Evolutionary conservation across 2,888 invertebrate species (phyloP).

Genomic region (Carterocephalus palaemon): DNA sequence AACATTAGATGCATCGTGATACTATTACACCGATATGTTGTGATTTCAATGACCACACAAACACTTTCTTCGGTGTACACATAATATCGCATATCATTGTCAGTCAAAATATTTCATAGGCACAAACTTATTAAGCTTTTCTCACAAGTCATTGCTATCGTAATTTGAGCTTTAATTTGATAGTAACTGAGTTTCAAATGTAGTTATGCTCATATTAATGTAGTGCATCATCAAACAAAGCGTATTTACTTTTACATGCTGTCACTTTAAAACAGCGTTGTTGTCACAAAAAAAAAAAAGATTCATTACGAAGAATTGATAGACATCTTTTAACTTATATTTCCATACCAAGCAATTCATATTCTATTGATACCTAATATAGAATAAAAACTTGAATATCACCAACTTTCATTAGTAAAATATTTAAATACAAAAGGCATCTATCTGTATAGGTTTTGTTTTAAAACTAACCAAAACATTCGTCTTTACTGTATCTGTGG

Average conservation of each 20-base stretch:
- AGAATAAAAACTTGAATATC: too few relatives aligned
- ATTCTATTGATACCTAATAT: too few relatives aligned
- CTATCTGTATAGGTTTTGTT: too few relatives aligned
- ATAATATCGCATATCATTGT: slow-evolving; percentile 8
- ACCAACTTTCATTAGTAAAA: too few relatives aligned
- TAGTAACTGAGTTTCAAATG: background rate
- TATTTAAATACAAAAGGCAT: too few relatives aligned
- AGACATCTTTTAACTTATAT: background rate
- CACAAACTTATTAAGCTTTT: background rate
- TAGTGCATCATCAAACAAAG: too few relatives aligned
- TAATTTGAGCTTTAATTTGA: background rate
- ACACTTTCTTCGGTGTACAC: slow-evolving; percentile 9
- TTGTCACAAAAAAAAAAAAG: slow-evolving; percentile 24
- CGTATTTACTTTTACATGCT: slow-evolving; percentile 23
- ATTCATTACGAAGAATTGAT: slow-evolving; percentile 14
- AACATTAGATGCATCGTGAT: slow-evolving; percentile 1
- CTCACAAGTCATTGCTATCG: background rate
- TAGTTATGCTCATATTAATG: too few relatives aligned
- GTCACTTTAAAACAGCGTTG: slow-evolving; percentile 28
- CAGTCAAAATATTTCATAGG: background rate
- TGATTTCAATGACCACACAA: slow-evolving; percentile 9
- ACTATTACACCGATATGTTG: slow-evolving; percentile 9
- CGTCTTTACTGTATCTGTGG: too few relatives aligned
- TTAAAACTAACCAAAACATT: too few relatives aligned
- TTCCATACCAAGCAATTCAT: background rate